These are phyloP conservation scores for Phyllopteryx taeniolatus DNA, from an alignment of 2,113 vertebrate species.

Conservation along the genomic window DNA sequence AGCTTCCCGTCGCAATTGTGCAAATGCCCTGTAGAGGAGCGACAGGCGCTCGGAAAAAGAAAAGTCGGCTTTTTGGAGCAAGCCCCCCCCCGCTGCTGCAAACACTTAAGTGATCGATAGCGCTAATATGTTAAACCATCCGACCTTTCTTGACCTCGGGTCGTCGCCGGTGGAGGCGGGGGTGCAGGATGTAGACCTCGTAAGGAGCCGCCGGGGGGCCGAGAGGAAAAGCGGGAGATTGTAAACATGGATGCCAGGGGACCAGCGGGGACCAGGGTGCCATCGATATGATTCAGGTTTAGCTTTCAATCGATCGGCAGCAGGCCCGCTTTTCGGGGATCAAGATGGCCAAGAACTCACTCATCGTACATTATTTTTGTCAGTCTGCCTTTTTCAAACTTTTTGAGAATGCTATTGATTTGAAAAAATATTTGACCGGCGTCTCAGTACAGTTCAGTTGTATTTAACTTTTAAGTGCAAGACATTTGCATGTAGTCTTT, in stretches of 20 bases:
- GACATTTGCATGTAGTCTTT: too few species aligned
- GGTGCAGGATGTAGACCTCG: conserved; percentile 34
- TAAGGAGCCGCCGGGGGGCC: conserved; percentile 14
- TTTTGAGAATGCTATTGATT: neutral
- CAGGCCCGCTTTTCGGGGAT: neutral
- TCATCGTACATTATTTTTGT: neutral
- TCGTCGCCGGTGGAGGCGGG: conserved; percentile 43
- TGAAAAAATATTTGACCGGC: neutral
- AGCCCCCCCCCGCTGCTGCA: conserved; percentile 44
- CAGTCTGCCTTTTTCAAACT: neutral
- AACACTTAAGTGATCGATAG: conserved; percentile 54
- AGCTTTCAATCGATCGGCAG: neutral
- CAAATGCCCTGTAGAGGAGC: neutral
- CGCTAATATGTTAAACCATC: conserved; percentile 39
- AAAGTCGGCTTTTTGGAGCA: neutral
- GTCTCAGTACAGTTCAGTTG: neutral
- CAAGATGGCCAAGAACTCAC: neutral
- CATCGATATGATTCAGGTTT: neutral
- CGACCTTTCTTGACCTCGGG: conserved; percentile 31
- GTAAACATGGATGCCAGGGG: conserved; percentile 15
- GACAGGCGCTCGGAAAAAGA: neutral
- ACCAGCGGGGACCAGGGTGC: conserved; percentile 1
- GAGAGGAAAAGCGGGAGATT: conserved; percentile 34
- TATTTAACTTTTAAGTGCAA: too few species aligned
- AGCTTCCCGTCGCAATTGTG: neutral